Percentiles rank a stretch among this genome's conserved stretches.
phyloP scores from a whole-genome alignment of 1,140 invertebrate species.

The Pogonomyrmex californicus region DNA sequence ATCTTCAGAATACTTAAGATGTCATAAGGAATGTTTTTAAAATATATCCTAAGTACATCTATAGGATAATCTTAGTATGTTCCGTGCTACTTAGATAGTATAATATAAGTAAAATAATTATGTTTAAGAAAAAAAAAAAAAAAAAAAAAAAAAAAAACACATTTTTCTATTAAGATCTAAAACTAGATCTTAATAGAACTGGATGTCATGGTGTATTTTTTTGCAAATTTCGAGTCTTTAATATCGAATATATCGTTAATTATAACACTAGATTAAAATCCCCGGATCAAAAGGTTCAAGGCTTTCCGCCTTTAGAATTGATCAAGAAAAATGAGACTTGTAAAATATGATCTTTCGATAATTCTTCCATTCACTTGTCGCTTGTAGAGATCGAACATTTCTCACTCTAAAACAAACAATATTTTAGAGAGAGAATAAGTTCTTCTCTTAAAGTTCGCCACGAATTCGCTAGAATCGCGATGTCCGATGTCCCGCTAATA shows the following conservation, averaged over 20 bases:
- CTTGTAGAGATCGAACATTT: neutral
- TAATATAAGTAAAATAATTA: neutral
- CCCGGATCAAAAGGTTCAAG: neutral
- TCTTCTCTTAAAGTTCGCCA: neutral
- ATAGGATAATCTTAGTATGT: too few relatives aligned
- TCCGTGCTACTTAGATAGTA: neutral
- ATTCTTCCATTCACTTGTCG: neutral
- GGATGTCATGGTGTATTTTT: neutral
- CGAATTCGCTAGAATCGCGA: neutral
- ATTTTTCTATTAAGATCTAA: neutral
- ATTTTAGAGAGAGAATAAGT: neutral
- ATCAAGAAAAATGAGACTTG: neutral
- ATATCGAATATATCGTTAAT: neutral
- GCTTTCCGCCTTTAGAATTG: neutral
- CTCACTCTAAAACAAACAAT: neutral
- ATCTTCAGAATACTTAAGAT: too few relatives aligned
- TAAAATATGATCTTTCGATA: neutral
- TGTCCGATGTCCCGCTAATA: conserved; percentile 50
- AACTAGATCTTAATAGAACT: neutral
- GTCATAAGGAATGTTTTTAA: too few relatives aligned
- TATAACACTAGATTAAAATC: neutral
- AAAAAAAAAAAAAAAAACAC: neutral
- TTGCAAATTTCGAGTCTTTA: neutral
- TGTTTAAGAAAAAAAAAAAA: neutral
- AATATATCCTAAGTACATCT: too few relatives aligned